Base-by-base conservation (phyloP, 2,113 vertebrate species). In the Sprattus sprattus region DNA sequence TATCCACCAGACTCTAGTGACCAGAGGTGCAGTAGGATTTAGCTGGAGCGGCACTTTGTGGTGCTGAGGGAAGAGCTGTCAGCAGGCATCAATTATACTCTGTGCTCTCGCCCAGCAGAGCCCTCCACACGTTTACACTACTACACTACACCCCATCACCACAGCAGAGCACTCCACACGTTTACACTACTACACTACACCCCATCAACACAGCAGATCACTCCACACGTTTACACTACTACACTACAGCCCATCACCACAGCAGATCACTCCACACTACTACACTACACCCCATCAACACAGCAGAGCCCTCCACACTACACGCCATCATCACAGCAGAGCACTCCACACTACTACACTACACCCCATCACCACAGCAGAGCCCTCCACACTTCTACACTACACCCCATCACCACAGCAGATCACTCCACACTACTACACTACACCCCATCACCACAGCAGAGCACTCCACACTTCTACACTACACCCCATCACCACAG, bases 1-100 rank as follows among this genome's bases (percentile, higher is more conserved):
- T 28, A 25, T 6, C 64, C 64, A 67, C n/a, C 1, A n/a, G n/a
- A n/a, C n/a, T n/a, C n/a, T n/a, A n/a, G n/a, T n/a, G n/a, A 67
- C n/a, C 1, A 2, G n/a, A 67, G n/a, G 64, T 28, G 64, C n/a
- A 28, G 25, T 67, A 67, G 25, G 64, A 67, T 67, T 67, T 67
- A 67, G 64, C 64, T 67, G 64, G 64, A 67, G 64, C n/a, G n/a
- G 64, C 64, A 67, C 25, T 67, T 67, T 67, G 7, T 67, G 64
- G 22, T 67, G 47, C 82, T 45, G 39, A 85, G 85, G 64, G 81
- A 25, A 75, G 87, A 86, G 91, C 88, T 45, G 84, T 67, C 57
- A 85, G 85, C 89, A 90, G 92, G 88, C 86, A 28, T 67, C 64
- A 28, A 67, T 45, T 28, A 67, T n/a, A 67, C 64, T 6, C 64